Evolutionary conservation across 2,888 invertebrate species (phyloP).

Genomic region (Arrhopalites spinosus): DNA sequence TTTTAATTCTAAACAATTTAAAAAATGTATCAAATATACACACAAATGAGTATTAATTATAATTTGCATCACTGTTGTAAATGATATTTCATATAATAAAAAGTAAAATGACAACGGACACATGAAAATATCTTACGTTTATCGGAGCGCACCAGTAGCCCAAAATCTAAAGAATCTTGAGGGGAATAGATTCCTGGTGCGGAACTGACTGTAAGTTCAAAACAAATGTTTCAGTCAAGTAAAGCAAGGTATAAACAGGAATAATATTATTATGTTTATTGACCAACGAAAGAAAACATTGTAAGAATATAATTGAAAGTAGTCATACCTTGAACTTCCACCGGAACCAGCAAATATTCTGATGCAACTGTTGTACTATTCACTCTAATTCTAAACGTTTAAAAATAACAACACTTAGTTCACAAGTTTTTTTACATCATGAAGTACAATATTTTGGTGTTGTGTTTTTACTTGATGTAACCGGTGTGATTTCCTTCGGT

Average conservation of each 20-base stretch:
- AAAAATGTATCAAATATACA: too few species aligned
- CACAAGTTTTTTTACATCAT: neutral
- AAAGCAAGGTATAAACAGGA: too few species aligned
- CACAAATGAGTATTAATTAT: too few species aligned
- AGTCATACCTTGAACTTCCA: conserved; percentile 71
- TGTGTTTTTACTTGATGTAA: conserved; percentile 77
- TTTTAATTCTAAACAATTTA: too few species aligned
- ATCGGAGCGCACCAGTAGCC: conserved; percentile 74
- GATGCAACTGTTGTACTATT: conserved; percentile 64
- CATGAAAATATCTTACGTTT: too few species aligned
- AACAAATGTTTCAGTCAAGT: too few species aligned
- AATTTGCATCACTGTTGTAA: too few species aligned
- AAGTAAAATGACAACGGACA: too few species aligned
- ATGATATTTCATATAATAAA: too few species aligned
- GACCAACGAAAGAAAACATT: too few species aligned
- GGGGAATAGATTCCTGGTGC: conserved; percentile 76
- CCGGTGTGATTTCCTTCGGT: conserved; percentile 82
- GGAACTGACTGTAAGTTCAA: conserved; percentile 64
- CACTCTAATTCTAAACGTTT: conserved; percentile 68
- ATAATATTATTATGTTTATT: too few species aligned
- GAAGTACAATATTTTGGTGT: neutral
- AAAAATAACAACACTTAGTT: neutral
- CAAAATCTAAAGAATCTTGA: conserved; percentile 80
- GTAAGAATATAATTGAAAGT: too few species aligned
- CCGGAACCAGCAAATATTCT: conserved; percentile 76